A percentile compares a stretch with the other conserved stretches of the same genome.
Evolutionary conservation across 2,113 vertebrate genomes (phyloP).

Genomic region (Callaeas wilsoni): DNA sequence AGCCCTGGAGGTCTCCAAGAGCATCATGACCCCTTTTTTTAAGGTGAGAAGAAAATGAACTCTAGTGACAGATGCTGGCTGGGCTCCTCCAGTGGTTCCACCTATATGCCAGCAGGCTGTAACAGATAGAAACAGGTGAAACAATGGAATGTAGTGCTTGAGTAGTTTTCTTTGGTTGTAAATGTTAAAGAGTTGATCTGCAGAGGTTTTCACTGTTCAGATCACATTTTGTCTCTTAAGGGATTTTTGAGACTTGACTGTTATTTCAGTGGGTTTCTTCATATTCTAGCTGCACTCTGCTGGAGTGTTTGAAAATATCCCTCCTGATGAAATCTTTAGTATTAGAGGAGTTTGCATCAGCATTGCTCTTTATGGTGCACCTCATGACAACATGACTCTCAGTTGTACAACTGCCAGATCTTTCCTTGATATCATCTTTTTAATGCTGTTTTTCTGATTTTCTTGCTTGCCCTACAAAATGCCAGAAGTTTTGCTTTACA

Average conservation of each 20-base stretch:
- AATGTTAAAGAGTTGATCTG: not conserved
- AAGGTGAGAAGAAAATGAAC: not conserved
- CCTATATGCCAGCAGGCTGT: not conserved
- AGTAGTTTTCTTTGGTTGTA: not conserved
- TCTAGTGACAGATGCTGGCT: not conserved
- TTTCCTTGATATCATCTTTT: not conserved
- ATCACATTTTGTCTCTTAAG: not conserved
- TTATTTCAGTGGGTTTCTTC: not conserved
- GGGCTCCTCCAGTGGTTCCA: not conserved
- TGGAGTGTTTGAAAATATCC: not conserved
- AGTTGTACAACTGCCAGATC: not conserved
- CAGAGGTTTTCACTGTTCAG: not conserved
- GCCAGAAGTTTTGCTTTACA: not conserved
- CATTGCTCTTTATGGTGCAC: not conserved
- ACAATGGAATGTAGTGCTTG: not conserved
- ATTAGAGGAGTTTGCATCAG: not conserved
- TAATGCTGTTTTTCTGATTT: not conserved
- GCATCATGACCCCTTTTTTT: not conserved
- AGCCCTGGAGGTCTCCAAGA: not conserved
- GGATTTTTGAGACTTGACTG: not conserved
- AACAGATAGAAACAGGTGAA: not conserved
- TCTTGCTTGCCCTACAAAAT: not conserved
- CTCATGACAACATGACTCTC: rapidly evolving
- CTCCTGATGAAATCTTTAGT: not conserved
- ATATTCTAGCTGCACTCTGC: not conserved